Conservation (phyloP, 2,888 invertebrate genomes). For the Brachyptera risi region DNA sequence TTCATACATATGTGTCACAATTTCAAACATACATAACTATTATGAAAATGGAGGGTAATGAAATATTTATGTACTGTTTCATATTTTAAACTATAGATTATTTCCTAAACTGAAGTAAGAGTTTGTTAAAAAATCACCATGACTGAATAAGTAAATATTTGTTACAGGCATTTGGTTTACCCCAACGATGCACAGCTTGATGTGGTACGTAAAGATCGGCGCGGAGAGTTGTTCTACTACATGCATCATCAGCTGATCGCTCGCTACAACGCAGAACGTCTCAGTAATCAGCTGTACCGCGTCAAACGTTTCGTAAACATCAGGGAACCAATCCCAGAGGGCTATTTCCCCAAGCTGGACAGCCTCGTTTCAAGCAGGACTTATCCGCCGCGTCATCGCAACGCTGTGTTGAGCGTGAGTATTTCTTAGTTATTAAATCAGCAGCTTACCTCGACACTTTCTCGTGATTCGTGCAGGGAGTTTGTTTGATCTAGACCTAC, state of each 20-base stretch:
- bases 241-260: slow-evolving; percentile 71
- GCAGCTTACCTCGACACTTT: too few species aligned
- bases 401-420: slow-evolving; percentile 36
- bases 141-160: too few species aligned
- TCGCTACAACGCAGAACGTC: slow-evolving; percentile 65
- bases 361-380: slow-evolving; percentile 69
- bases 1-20: too few species aligned
- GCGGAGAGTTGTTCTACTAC: slow-evolving; percentile 76
- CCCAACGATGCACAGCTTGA: slow-evolving; percentile 62
- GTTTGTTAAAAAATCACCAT: too few species aligned
- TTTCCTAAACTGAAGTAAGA: too few species aligned
- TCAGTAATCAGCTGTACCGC: slow-evolving; percentile 64
- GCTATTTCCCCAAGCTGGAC: slow-evolving; percentile 81
- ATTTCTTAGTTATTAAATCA: not conserved
- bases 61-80: too few species aligned
- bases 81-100: too few species aligned
- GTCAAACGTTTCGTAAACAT: slow-evolving; percentile 61
- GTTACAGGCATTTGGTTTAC: slow-evolving; percentile 87
- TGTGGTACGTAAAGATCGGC: slow-evolving; percentile 69
- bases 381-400: slow-evolving; percentile 61
- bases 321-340: slow-evolving; percentile 66
- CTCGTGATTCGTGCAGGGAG: too few species aligned
- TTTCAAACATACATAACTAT: too few species aligned
- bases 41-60: too few species aligned
- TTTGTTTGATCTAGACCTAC: too few species aligned